Evolutionary conservation across 1,140 invertebrate species (phyloP), one percentile per base, ranked within the genome.

Genomic region (Paraescarpia echinospica): DNA sequence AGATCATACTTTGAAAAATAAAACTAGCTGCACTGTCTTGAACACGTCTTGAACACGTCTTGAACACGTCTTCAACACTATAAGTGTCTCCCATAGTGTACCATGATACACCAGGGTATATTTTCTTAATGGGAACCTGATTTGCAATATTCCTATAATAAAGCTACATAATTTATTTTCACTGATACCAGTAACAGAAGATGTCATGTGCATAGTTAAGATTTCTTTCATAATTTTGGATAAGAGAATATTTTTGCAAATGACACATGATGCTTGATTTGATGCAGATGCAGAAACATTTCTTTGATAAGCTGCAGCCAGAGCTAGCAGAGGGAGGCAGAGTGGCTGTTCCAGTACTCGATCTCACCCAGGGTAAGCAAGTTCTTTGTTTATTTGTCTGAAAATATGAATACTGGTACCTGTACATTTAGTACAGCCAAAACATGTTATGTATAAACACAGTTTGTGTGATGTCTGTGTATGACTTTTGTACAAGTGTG

Each of bases 291-390:
- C 95, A 95, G 59, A 93, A 94, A 14, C 93, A 95, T 91, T 94
- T 95, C 89, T 95, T 95, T 90, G 93, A 93, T 90, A 94, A 95
- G 0, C 93, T 96, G 92, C 95, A 93, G 90, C 91, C 94, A 6
- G 93, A 95, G 93, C 92, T 96, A 34, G 94, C 93, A 1, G 93
- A 95, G 93, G 95, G 95, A 91, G 93, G 94, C 91, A 95, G 95
- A 93, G 94, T 95, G n/a, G 95, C 95, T 35, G 94, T 95, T 93
- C 95, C 95, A 35, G 95, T 95, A 1, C 93, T 96, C 35, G 95
- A 96, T 93, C 95, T 95, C 34, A 96, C 95, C 91, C 95, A 96
- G 94, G 95, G 95, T 96, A 93, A 92, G 93, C 89, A 35, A 33
- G 6, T 59, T 6, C n/a, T n/a, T n/a, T n/a, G n/a, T n/a, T 14